A percentile compares a stretch with the other conserved stretches of the same genome.
These are phyloP conservation scores for Mylabris sibirica DNA, from an alignment of 2,888 invertebrate species.

Conservation along the genomic window DNA sequence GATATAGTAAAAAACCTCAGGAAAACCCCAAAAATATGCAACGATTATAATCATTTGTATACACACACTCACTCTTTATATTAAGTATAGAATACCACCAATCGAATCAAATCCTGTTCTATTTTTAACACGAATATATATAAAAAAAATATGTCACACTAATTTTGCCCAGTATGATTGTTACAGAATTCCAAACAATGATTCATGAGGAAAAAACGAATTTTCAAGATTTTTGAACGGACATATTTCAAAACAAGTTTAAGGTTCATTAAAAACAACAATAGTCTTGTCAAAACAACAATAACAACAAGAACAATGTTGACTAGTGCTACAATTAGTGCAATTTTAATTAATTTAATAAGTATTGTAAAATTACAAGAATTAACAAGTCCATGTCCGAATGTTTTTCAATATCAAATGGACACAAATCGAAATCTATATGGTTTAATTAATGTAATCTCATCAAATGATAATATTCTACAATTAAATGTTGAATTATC, in stretches of 20 bases:
- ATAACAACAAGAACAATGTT: background rate
- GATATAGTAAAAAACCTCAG: background rate
- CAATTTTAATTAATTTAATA: background rate
- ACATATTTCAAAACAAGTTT: background rate
- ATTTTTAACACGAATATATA: background rate
- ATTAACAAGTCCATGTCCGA: constrained; percentile 54
- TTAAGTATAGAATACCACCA: too few relatives aligned
- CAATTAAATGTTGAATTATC: constrained; percentile 54
- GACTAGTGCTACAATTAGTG: background rate
- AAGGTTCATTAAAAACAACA: background rate
- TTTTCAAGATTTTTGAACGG: background rate
- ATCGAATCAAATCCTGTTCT: too few relatives aligned
- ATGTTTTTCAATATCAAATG: constrained; percentile 58
- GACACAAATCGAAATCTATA: constrained; percentile 59
- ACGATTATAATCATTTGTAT: too few relatives aligned
- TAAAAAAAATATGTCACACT: background rate
- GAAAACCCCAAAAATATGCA: background rate
- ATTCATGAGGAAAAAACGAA: background rate
- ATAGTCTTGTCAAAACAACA: background rate
- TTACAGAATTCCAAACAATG: constrained; percentile 1
- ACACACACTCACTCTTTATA: too few relatives aligned
- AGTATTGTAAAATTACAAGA: constrained; percentile 14
- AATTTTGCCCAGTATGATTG: background rate
- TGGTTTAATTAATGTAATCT: constrained; percentile 58
- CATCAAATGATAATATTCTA: constrained; percentile 44